Conservation (phyloP, 2,113 vertebrate genomes). For the Cavia aperea region DNA sequence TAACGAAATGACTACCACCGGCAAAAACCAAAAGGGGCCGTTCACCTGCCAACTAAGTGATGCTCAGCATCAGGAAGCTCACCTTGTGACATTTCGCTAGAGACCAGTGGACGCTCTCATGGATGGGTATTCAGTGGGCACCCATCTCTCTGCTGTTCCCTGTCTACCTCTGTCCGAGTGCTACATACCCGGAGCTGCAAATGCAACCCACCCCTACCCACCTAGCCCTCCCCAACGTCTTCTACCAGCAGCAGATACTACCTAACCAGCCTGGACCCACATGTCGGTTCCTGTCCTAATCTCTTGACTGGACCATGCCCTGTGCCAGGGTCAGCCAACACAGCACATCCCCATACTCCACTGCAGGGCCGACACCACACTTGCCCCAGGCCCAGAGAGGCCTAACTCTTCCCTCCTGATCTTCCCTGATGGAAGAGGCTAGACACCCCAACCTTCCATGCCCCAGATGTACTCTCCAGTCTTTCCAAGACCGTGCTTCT, state of each 20-base stretch:
- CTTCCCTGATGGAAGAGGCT: not conserved
- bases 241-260: too few relatives aligned
- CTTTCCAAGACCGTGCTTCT: too few relatives aligned
- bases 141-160: not conserved
- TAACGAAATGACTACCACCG: not conserved
- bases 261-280: not conserved
- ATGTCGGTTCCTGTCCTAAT: not conserved
- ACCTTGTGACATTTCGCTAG: fast-evolving
- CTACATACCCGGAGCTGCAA: too few relatives aligned
- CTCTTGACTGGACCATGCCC: not conserved
- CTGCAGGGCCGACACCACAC: not conserved
- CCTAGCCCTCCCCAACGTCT: not conserved
- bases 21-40: not conserved
- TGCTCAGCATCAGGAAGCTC: not conserved
- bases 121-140: fast-evolving
- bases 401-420: not conserved
- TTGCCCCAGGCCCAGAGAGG: not conserved
- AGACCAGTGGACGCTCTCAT: fast-evolving
- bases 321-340: not conserved
- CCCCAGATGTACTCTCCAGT: not conserved
- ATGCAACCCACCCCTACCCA: too few relatives aligned
- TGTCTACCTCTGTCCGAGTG: too few relatives aligned
- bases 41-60: not conserved
- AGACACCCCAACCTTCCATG: not conserved
- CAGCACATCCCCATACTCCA: fast-evolving